Evolutionary conservation across 2,113 vertebrate species (phyloP).

Genomic region (Entelurus aequoreus): DNA sequence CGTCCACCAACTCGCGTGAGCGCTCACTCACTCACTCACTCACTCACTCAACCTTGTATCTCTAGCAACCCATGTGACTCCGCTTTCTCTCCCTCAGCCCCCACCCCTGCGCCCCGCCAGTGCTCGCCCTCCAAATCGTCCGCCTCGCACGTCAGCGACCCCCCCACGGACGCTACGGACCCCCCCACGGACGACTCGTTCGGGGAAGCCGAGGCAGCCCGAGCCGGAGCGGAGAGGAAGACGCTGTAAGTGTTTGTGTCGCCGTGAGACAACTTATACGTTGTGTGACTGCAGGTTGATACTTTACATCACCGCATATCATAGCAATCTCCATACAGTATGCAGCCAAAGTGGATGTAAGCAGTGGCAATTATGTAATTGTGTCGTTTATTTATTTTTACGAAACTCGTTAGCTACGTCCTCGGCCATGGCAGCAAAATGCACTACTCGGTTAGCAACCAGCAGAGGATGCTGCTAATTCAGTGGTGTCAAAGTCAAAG

Average conservation of each 20-base stretch:
- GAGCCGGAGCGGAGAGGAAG: constrained; percentile 92
- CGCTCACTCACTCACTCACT: too few species aligned
- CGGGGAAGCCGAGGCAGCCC: constrained; percentile 92
- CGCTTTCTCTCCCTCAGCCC: constrained; percentile 69
- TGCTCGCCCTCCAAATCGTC: constrained; percentile 95
- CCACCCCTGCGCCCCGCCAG: constrained; percentile 90
- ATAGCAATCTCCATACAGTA: too few species aligned
- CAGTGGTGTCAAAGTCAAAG: too few species aligned
- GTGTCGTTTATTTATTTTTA: too few species aligned
- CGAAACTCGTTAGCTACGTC: too few species aligned
- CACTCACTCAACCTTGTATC: too few species aligned
- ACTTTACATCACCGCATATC: too few species aligned
- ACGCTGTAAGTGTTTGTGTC: constrained; percentile 81
- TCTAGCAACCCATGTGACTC: constrained; percentile 23
- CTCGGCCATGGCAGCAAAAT: too few species aligned
- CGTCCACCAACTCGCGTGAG: constrained; percentile 98
- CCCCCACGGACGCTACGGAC: constrained; percentile 81
- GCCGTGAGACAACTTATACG: too few species aligned
- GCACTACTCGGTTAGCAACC: too few species aligned
- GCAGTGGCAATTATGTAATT: too few species aligned
- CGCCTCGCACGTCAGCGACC: constrained; percentile 88
- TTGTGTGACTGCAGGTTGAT: not conserved
- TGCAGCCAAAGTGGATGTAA: constrained; percentile 18
- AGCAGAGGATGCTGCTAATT: too few species aligned
- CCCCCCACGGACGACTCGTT: constrained; percentile 89